Conservation (phyloP, 2,113 vertebrate genomes). For the Ciconia boyciana region DNA sequence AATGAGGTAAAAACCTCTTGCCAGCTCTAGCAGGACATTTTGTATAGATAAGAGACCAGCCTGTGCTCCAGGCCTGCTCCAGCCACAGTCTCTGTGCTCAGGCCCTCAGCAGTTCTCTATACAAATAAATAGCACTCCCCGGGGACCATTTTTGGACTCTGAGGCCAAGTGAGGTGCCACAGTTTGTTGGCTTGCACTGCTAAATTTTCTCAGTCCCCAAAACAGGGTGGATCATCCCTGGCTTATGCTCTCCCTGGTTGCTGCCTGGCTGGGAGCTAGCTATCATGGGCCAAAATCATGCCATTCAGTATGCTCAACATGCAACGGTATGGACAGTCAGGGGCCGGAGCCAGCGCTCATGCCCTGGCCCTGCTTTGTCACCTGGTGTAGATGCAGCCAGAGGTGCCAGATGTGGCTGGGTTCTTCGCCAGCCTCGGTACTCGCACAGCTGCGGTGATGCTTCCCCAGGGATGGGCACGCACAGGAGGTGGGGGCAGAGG, state of each 20-base stretch:
- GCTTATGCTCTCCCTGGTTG: not conserved
- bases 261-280: not conserved
- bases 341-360: not conserved
- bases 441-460: not conserved
- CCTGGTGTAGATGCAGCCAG: not conserved
- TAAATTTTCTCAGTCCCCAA: not conserved
- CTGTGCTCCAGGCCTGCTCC: not conserved
- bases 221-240: not conserved
- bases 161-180: not conserved
- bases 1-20: not conserved
- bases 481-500: not conserved
- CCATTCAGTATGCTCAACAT: not conserved
- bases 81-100: not conserved
- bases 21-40: not conserved
- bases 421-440: not conserved
- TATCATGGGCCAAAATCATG: not conserved
- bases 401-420: not conserved
- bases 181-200: not conserved
- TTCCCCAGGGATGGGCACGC: not conserved
- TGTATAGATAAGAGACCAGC: not conserved
- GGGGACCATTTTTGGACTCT: not conserved
- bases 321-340: not conserved
- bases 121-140: not conserved
- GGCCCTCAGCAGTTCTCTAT: not conserved
- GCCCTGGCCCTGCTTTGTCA: not conserved